Conservation (phyloP, 37 sponge, comb jelly and placozoan genomes). For the Spongilla lacustris region DNA sequence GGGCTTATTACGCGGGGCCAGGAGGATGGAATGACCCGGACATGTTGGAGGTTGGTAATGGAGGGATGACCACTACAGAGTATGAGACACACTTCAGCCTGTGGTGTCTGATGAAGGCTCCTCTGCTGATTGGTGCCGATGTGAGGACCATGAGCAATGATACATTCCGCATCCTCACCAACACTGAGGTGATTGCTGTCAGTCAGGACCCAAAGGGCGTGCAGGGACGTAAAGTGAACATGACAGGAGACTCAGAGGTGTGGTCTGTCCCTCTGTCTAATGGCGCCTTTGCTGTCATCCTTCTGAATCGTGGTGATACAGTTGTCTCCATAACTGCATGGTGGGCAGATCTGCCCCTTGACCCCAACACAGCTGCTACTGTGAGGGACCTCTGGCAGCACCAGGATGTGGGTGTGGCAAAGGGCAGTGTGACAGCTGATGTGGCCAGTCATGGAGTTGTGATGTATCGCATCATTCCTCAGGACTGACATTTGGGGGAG, state of each 20-base stretch:
- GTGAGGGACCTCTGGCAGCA: conserved; percentile 82
- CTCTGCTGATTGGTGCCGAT: conserved; percentile 87
- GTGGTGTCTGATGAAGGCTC: conserved; percentile 86
- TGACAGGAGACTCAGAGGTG: conserved; percentile 53
- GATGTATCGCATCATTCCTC: conserved; percentile 60
- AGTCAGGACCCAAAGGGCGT: conserved; percentile 82
- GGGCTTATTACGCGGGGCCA: conserved; percentile 70
- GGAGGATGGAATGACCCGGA: conserved; percentile 92
- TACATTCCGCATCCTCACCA: conserved; percentile 78
- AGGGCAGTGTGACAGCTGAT: conserved; percentile 34
- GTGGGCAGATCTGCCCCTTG: conserved; percentile 49
- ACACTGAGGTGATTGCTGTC: conserved; percentile 85
- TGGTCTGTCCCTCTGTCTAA: conserved; percentile 70
- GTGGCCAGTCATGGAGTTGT: conserved; percentile 76
- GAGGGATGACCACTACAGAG: conserved; percentile 67
- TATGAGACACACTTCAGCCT: conserved; percentile 84
- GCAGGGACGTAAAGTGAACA: conserved; percentile 62
- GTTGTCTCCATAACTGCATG: conserved; percentile 38
- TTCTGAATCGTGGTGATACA: conserved; percentile 56
- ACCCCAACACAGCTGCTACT: neutral
- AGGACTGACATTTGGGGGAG: no score
- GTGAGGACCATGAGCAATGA: conserved; percentile 59
- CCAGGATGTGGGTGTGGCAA: conserved; percentile 52
- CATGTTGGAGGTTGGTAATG: conserved; percentile 91
- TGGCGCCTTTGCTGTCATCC: conserved; percentile 47